Conservation (phyloP, 2,888 invertebrate species). For the Thera britannica region DNA sequence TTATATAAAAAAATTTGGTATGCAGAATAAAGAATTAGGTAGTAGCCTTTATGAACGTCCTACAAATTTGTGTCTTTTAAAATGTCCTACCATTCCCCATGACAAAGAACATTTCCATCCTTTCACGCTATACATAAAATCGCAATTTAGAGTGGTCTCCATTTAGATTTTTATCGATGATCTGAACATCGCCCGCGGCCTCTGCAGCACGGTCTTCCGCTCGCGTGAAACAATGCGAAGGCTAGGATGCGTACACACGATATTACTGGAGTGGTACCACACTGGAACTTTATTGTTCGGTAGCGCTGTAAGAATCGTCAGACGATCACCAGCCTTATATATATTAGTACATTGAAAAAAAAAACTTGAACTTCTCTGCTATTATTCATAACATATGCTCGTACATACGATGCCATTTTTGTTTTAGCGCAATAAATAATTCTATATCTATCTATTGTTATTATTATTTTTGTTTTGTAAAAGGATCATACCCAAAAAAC, state of each 20-base stretch:
- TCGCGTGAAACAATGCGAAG: conserved; percentile 61
- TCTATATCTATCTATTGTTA: too few species aligned
- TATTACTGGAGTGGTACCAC: too few species aligned
- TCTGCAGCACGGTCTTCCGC: conserved; percentile 52
- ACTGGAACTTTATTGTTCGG: too few species aligned
- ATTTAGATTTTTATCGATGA: conserved; percentile 60
- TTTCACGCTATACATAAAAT: conserved; percentile 44
- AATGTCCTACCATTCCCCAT: conserved; percentile 29
- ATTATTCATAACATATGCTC: too few species aligned
- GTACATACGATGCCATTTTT: too few species aligned
- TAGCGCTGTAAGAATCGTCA: too few species aligned
- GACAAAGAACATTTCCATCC: conserved; percentile 31
- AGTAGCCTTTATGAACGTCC: background rate
- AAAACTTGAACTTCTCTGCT: too few species aligned
- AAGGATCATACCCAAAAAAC: too few species aligned
- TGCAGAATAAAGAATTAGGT: background rate
- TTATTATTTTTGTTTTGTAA: too few species aligned
- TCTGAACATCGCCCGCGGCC: conserved; percentile 40
- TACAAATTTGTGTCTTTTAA: conserved; percentile 7
- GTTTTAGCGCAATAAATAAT: too few species aligned
- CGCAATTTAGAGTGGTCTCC: conserved; percentile 55
- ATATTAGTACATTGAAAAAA: too few species aligned
- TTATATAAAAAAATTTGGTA: background rate
- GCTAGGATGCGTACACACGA: conserved; percentile 2
- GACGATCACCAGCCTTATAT: too few species aligned